Percentiles rank a stretch among this genome's conserved stretches.
Conservation (phyloP, 2,113 vertebrate species). For the Pseudopipra pipra region DNA sequence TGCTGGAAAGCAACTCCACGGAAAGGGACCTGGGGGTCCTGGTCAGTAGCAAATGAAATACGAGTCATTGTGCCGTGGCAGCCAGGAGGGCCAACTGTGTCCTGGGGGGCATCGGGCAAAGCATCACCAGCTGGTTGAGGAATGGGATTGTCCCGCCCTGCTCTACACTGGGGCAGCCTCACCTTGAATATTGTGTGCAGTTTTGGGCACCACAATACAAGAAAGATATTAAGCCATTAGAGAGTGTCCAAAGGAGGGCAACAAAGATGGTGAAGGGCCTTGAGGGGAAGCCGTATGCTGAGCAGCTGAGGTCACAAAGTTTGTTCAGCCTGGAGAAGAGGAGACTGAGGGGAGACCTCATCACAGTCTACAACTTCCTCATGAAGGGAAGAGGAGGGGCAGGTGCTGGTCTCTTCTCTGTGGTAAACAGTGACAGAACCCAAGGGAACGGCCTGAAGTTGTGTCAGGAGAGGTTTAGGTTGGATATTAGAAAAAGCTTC, state of each 20-base stretch:
- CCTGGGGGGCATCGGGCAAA: not conserved
- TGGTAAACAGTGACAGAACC: not conserved
- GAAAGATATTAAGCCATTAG: not conserved
- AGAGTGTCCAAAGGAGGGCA: not conserved
- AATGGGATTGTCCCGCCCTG: not conserved
- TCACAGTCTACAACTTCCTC: not conserved
- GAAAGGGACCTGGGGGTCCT: not conserved
- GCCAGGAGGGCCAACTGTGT: not conserved
- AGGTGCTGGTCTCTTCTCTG: not conserved
- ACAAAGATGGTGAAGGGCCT: not conserved
- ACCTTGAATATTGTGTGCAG: not conserved
- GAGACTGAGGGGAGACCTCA: not conserved
- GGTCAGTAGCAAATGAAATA: not conserved
- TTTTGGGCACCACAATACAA: not conserved
- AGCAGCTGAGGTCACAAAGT: not conserved
- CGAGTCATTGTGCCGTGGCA: not conserved
- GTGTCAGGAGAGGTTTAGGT: not conserved
- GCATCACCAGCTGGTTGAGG: not conserved
- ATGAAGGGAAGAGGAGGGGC: not conserved
- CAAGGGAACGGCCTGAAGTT: not conserved
- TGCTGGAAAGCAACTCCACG: not conserved
- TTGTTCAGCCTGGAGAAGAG: not conserved
- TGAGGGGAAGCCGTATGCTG: not conserved
- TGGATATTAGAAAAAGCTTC: not conserved
- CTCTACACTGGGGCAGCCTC: not conserved